phyloP scores from a whole-genome alignment of 2,888 invertebrate species.

The Microctonus hyperodae region DNA sequence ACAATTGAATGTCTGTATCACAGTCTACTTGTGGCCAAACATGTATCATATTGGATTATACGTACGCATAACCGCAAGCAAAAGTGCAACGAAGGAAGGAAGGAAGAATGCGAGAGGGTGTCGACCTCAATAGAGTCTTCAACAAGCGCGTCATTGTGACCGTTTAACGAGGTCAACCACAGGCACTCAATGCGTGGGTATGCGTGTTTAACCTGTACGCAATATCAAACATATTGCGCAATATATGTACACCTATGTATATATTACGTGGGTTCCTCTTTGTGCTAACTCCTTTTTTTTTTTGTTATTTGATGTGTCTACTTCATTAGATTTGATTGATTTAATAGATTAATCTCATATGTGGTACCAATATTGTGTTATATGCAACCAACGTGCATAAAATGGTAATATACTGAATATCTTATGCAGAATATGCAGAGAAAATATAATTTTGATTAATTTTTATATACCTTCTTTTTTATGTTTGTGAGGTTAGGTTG shows the following conservation, averaged over 20 bases:
- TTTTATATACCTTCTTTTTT: no score
- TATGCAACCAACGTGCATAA: neutral
- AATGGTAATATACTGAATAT: no score
- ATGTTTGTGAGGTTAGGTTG: no score
- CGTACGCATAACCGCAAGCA: neutral
- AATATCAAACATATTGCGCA: conserved; percentile 37
- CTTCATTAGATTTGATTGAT: conserved; percentile 28
- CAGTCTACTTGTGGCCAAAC: no score
- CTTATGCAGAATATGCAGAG: no score
- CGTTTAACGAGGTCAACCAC: conserved; percentile 42
- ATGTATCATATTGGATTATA: neutral
- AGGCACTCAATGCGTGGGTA: conserved; percentile 35
- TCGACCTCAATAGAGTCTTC: conserved; percentile 45
- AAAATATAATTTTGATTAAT: no score
- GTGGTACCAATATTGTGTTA: neutral
- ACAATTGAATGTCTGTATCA: no score
- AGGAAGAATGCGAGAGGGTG: conserved; percentile 40
- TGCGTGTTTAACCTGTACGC: conserved; percentile 27
- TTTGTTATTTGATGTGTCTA: conserved; percentile 22
- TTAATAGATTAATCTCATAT: neutral
- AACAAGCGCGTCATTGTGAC: conserved; percentile 30
- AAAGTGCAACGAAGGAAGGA: conserved; percentile 13
- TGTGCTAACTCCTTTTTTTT: conserved; percentile 13
- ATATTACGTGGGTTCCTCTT: conserved; percentile 18
- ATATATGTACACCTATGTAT: conserved; percentile 31